phyloP scores from a whole-genome alignment of 2,888 invertebrate genomes.

The Trichacis sp. region DNA sequence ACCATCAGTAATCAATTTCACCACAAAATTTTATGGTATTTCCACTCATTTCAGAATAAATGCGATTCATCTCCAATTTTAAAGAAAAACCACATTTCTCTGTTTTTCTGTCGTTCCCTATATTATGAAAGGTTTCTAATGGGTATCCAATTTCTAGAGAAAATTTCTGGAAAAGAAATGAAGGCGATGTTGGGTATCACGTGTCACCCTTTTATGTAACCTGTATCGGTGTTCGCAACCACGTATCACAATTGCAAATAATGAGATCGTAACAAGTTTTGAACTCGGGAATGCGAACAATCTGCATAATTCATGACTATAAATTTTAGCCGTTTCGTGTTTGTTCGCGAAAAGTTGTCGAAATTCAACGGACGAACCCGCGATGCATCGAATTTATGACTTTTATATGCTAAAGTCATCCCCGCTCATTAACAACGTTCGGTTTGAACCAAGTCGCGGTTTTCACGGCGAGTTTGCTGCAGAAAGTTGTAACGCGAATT shows the following conservation, averaged over 20 bases:
- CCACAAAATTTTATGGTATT: no score
- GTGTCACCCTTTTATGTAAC: slow-evolving; percentile 1
- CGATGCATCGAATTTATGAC: neutral
- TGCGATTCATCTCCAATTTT: no score
- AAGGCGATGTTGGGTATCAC: neutral
- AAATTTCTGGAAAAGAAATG: neutral
- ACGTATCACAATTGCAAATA: neutral
- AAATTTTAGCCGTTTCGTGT: neutral
- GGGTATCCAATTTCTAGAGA: neutral
- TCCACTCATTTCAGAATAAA: no score
- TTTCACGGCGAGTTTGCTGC: no score
- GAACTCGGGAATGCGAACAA: slow-evolving; percentile 5
- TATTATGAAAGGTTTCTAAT: neutral
- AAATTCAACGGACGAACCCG: neutral
- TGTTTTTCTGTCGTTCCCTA: no score
- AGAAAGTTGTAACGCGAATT: neutral
- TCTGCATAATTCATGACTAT: slow-evolving; percentile 1
- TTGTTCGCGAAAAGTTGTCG: slow-evolving; percentile 3
- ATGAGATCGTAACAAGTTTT: slow-evolving; percentile 8
- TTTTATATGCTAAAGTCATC: neutral
- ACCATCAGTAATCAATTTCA: no score
- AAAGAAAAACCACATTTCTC: no score
- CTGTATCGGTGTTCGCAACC: neutral
- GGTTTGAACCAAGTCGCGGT: no score
- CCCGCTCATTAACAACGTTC: neutral